phyloP scores from a whole-genome alignment of 2,888 invertebrate species.

The Aspidapion aeneum region DNA sequence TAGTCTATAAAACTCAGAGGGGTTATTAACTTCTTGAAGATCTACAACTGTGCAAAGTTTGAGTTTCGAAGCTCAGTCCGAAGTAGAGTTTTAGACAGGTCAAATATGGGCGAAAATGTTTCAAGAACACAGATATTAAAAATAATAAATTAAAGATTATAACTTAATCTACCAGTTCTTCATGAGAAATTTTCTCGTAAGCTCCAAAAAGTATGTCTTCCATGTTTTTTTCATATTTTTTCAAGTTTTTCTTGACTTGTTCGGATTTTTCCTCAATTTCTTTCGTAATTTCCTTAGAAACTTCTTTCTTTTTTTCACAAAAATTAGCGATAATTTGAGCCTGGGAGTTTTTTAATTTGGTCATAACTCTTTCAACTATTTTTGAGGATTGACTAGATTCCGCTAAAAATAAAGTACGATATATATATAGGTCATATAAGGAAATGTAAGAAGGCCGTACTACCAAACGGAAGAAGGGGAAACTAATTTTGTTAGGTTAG shows the following conservation, averaged over 20 bases:
- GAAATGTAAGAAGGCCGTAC: too few species aligned
- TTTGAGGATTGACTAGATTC: not conserved
- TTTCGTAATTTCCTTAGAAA: constrained; percentile 31
- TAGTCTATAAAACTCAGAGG: too few species aligned
- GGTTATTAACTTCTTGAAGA: too few species aligned
- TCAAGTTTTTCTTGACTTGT: constrained; percentile 20
- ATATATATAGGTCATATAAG: too few species aligned
- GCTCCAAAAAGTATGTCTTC: constrained; percentile 17
- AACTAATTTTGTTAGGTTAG: too few species aligned
- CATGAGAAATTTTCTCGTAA: constrained; percentile 14
- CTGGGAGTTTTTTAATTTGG: constrained; percentile 29
- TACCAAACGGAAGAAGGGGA: too few species aligned
- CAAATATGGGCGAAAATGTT: not conserved
- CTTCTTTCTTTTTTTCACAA: constrained; percentile 21
- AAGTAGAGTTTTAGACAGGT: too few species aligned
- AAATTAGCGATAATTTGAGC: constrained; percentile 27
- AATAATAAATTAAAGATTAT: not conserved
- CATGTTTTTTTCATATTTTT: constrained; percentile 20
- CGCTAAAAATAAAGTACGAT: too few species aligned
- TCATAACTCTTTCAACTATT: constrained; percentile 23
- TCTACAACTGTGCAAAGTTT: too few species aligned
- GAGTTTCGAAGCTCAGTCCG: too few species aligned
- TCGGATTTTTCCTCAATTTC: constrained; percentile 29
- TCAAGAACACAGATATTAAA: not conserved
- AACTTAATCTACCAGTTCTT: constrained; percentile 8